Conservation (phyloP, 1,140 invertebrate species). For the Anastatus disparis region DNA sequence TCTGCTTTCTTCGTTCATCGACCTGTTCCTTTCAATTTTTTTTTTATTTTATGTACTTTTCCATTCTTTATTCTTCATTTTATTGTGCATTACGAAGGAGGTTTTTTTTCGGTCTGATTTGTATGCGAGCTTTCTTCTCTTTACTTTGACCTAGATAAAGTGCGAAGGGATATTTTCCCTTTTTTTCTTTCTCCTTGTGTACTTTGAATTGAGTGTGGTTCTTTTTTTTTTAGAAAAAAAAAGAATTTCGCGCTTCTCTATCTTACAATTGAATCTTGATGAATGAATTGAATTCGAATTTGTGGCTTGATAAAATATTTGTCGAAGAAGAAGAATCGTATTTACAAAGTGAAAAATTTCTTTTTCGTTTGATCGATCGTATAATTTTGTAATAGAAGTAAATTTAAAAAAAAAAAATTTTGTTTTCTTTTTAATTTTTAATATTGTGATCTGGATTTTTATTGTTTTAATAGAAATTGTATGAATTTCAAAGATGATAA, state of each 20-base stretch:
- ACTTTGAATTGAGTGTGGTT: neutral
- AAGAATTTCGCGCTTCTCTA: neutral
- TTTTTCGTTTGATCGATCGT: no score
- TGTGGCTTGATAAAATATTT: neutral
- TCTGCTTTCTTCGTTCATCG: neutral
- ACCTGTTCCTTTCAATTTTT: neutral
- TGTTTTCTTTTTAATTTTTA: no score
- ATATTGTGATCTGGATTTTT: no score
- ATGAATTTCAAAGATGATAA: no score
- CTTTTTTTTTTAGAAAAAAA: no score
- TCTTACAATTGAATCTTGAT: neutral
- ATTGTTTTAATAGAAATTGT: no score
- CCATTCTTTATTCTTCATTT: neutral
- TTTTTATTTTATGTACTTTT: neutral
- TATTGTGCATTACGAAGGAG: neutral
- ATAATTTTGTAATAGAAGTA: no score
- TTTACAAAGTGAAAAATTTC: no score
- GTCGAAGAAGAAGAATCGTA: neutral
- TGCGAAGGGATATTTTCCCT: neutral
- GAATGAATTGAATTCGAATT: neutral
- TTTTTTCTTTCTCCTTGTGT: neutral
- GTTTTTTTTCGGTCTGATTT: neutral
- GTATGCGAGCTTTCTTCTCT: neutral
- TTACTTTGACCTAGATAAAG: conserved; percentile 19
- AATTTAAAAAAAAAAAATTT: no score